Evolutionary conservation across 2,797 vertebrate genomes (phyloP), one percentile per base, ranked within the genome.

Genomic region (Chiroxiphia lanceolata): DNA sequence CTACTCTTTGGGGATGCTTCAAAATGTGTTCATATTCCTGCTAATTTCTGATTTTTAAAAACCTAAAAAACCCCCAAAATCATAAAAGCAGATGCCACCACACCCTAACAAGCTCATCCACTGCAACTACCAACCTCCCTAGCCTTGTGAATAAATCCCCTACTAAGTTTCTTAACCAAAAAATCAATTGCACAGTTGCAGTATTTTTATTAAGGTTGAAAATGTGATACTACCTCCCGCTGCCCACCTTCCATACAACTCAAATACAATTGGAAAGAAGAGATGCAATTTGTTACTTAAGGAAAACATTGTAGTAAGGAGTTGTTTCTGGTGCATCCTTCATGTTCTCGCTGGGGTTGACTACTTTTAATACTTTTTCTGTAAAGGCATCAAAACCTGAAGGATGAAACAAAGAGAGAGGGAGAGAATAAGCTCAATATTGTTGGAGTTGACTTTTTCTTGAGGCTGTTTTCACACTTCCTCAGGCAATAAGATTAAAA

Each of bases 401-500:
- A 88, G 72, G 84, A 89, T 81, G 53, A 77, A 83, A 64, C 79
- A 76, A 57, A 83, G 48, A 40, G 65, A 86, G 77, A 60, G 53
- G 88, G 54, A 86, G 84, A 80, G 83, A 93, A 86, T 54, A 34
- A 91, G 56, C 77, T 90, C 64, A 6, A 3, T 86, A 77, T 61
- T 83, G 71, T 87, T 61, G 47, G 47, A 91, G 83, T 63, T 15
- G 56, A 45, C 82, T 94, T 78, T 72, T 81, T 93, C 87, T 78
- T 67, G 33, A 61, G 95, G 83, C 94, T 95, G 75, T 95, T 92
- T 97, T 95, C 94, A 87, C 93, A 93, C 92, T 94, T 97, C 96
- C 95, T 94, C 64, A 13, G 95, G 97, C 70, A 61, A 80, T 91
- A 82, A 87, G 96, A 95, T 90, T 4, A 18, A 31, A 50, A 83